phyloP scores from a whole-genome alignment of 2,113 vertebrate species.

The Anguilla japonica region DNA sequence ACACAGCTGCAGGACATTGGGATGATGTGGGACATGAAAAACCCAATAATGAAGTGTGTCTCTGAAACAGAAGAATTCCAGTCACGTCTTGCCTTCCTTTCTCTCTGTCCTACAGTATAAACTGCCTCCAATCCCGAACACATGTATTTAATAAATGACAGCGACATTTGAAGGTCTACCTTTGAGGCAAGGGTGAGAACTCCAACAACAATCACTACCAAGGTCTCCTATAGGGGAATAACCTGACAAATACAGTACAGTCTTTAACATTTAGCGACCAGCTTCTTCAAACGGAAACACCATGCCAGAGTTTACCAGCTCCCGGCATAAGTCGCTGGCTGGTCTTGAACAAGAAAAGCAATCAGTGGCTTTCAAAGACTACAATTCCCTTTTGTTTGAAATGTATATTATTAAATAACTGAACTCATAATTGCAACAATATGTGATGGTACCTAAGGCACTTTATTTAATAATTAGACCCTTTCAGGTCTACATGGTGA shows the following conservation, averaged over 20 bases:
- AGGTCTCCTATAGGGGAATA: not conserved
- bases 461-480: too few species aligned
- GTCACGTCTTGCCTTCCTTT: conserved; percentile 47
- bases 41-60: not conserved
- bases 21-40: not conserved
- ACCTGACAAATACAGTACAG: not conserved
- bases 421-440: not conserved
- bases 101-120: conserved; percentile 37
- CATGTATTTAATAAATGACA: conserved; percentile 53
- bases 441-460: not conserved
- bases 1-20: not conserved
- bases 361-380: not conserved
- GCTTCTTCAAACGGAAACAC: not conserved
- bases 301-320: not conserved
- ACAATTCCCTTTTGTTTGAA: not conserved
- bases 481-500: too few species aligned
- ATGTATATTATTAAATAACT: not conserved
- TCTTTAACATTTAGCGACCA: not conserved
- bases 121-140: conserved; percentile 36
- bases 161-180: conserved; percentile 20
- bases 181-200: not conserved
- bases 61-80: conserved; percentile 49
- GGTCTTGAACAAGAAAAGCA: not conserved
- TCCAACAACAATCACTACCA: not conserved
- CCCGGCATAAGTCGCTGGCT: not conserved